Base-by-base conservation (phyloP, 2,797 vertebrate species). In the Cuniculus paca region DNA sequence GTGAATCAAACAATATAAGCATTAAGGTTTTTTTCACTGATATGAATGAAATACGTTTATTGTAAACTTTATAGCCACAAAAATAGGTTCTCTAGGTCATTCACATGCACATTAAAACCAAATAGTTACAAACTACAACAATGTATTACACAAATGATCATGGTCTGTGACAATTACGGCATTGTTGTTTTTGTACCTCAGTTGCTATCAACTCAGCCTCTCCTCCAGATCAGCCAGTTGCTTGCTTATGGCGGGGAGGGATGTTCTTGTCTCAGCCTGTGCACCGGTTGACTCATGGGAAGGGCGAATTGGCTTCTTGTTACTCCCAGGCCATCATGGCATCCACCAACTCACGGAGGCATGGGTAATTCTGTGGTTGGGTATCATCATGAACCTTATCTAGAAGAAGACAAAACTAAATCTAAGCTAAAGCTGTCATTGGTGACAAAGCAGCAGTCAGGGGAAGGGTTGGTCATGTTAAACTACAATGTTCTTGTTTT, bases 21-120 rank as follows among this genome's bases (percentile, higher is more conserved):
- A 54, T 54, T 54, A 54, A 54, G 52, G n/a, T n/a, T n/a, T n/a
- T n/a, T n/a, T n/a, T n/a, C n/a, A n/a, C n/a, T n/a, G n/a, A n/a
- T n/a, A n/a, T n/a, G n/a, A n/a, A n/a, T 98, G 98, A 98, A 98
- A 98, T 90, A 98, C 98, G 97, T 98, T 98, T 98, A 99, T 98
- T 98, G 98, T 98, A 98, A 98, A 98, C 98, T 98, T 97, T 96
- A 78, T 78, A 98, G 98, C 99, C 98, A 99, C 97, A 98, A 98
- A 98, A 99, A 99, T 98, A 99, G 98, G 98, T 98, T 99, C 98
- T 98, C 98, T 99, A 98, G 97, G 98, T 98, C 98, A 98, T 98
- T 98, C 98, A 99, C 98, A 99, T 98, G 98, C 98, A 98, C 97
- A 97, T 95, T 36, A 95, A 98, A 97, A 96, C 94, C 89, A 85